Conservation (phyloP, 2,797 vertebrate species). For the Lagodon rhomboides region DNA sequence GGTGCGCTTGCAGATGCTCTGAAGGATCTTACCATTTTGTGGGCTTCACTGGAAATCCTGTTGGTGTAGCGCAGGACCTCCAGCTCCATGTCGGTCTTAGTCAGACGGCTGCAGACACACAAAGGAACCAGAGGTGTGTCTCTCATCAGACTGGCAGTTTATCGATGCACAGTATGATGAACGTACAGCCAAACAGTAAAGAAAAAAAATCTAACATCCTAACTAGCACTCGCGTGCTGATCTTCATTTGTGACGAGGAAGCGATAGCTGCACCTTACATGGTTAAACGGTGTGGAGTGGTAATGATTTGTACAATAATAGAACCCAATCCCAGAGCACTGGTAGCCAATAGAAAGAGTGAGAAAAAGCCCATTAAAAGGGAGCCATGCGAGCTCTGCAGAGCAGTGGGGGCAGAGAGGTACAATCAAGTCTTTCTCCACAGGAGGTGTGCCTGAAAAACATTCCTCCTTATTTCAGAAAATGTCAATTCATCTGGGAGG, state of each 20-base stretch:
- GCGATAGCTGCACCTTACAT: conserved; percentile 4
- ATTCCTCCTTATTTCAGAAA: conserved; percentile 76
- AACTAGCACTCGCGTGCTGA: not conserved
- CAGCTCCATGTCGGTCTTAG: conserved; percentile 97
- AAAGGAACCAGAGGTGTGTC: conserved; percentile 33
- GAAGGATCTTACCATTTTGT: conserved; percentile 90
- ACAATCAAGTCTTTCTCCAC: conserved; percentile 59
- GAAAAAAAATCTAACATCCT: not conserved
- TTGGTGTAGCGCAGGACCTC: conserved; percentile 98
- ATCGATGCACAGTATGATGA: not conserved
- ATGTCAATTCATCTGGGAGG: conserved; percentile 73
- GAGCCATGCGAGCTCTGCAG: conserved; percentile 2
- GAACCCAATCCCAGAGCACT: not conserved
- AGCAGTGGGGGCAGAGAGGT: conserved; percentile 38
- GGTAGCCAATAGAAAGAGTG: conserved; percentile 49
- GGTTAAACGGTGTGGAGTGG: conserved; percentile 11
- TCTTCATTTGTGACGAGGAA: conserved; percentile 7
- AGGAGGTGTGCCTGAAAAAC: conserved; percentile 67
- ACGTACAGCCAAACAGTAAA: not conserved
- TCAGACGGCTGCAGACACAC: conserved; percentile 88
- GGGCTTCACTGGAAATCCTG: conserved; percentile 95
- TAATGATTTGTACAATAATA: conserved; percentile 34
- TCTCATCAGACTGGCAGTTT: not conserved
- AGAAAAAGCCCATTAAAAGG: conserved; percentile 42
- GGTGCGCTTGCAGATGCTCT: not conserved